Evolutionary conservation across 2,888 invertebrate species (phyloP).

Genomic region (Sesamia inferens): DNA sequence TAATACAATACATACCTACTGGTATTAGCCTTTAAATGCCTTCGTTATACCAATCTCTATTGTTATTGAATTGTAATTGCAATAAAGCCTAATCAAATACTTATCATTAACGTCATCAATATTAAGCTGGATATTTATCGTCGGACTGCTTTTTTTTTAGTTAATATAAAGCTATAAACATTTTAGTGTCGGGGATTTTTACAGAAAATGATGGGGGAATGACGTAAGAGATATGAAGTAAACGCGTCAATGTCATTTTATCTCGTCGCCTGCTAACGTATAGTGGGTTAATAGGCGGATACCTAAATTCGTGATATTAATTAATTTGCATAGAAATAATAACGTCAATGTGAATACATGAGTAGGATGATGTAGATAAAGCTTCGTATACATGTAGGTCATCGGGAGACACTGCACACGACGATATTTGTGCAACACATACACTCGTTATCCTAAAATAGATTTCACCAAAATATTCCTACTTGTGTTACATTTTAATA

Average conservation of each 20-base stretch:
- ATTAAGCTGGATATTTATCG: conserved; percentile 23
- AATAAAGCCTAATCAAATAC: conserved; percentile 52
- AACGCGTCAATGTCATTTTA: conserved; percentile 55
- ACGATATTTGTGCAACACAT: conserved; percentile 65
- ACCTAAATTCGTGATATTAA: conserved; percentile 6
- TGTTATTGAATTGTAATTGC: conserved; percentile 61
- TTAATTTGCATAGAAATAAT: conserved; percentile 3
- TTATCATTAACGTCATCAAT: conserved; percentile 35
- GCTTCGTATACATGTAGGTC: conserved; percentile 65
- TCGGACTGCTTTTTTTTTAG: conserved; percentile 33
- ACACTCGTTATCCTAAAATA: conserved; percentile 63
- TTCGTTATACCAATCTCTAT: conserved; percentile 62
- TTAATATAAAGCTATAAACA: conserved; percentile 15
- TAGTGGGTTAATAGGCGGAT: conserved; percentile 5
- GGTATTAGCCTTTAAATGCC: conserved; percentile 58
- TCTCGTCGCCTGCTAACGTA: conserved; percentile 24
- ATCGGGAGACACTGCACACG: conserved; percentile 63
- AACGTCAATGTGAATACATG: conserved; percentile 5
- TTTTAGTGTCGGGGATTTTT: conserved; percentile 33
- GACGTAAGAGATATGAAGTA: conserved; percentile 62
- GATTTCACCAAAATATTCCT: conserved; percentile 56
- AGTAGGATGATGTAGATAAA: conserved; percentile 48
- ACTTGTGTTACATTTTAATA: conserved; percentile 41
- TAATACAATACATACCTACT: conserved; percentile 49
- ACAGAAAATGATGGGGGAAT: conserved; percentile 54